Percentiles rank a stretch among this genome's conserved stretches.
Evolutionary conservation across 2,113 vertebrate genomes (phyloP).

Genomic region (Megaleporinus macrocephalus): DNA sequence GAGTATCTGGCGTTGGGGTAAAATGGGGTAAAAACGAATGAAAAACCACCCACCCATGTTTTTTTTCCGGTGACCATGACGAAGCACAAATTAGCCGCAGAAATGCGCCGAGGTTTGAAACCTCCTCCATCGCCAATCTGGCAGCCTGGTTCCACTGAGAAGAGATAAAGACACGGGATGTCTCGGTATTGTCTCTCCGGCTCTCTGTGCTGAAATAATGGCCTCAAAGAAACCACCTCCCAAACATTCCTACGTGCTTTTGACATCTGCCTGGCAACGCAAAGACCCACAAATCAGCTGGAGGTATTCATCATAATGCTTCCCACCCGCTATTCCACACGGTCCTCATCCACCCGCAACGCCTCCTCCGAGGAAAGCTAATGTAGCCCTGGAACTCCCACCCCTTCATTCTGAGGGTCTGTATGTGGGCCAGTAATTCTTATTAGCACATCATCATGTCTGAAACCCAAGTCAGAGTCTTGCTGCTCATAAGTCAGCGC

Average conservation of each 20-base stretch:
- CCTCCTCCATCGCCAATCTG: background rate
- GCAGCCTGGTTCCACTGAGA: background rate
- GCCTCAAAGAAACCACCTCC: background rate
- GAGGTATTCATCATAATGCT: background rate
- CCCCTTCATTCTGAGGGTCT: background rate
- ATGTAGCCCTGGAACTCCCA: background rate
- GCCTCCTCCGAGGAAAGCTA: background rate
- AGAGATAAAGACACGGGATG: background rate
- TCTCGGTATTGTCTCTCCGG: background rate
- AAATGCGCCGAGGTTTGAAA: background rate
- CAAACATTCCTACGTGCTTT: conserved; percentile 9
- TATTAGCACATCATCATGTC: background rate
- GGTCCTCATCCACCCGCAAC: background rate
- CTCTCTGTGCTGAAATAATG: background rate
- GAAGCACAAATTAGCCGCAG: background rate
- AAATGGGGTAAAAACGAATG: no score
- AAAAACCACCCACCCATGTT: no score
- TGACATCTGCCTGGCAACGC: background rate
- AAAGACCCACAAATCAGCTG: background rate
- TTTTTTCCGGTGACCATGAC: background rate
- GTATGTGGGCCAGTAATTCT: background rate
- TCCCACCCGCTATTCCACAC: background rate
- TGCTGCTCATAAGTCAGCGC: no score
- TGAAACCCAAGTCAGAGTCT: no score
- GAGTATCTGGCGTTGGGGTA: no score